Base-by-base conservation (phyloP, 2,113 vertebrate genomes). In the Polypterus bichir region DNA sequence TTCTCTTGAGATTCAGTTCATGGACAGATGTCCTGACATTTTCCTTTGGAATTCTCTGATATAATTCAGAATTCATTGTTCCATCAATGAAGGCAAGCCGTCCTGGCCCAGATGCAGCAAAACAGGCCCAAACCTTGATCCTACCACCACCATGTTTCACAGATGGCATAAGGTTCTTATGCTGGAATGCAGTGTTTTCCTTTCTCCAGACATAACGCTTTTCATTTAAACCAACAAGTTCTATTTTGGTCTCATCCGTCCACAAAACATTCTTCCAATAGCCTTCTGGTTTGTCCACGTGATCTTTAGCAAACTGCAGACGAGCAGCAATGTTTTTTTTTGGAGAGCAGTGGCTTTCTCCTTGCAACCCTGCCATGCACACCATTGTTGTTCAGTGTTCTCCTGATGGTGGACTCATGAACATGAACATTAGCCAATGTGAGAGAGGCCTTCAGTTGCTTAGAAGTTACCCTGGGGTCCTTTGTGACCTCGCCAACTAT, bases 261-360 rank as follows among this genome's bases (percentile, higher is more conserved):
- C 59, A 60, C 59, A 60, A 45, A 60, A 7, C 8, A 60, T 60
- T 60, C 5, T 60, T 5, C 59, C 59, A 60, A 45, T 11, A 60
- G 59, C 10, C 3, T n/a, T 60, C 11, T 60, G 59, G 59, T 44
- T 44, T 45, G 46, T 60, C 27, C 59, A 60, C 3, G 59, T 5
- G 59, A 5, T 60, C 59, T 60, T 60, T 60, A n/a, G 59, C 59
- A 60, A 60, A 60, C 59, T 60, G 11, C 7, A 46, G 47, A 60
- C 59, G 4, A 44, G 59, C 47, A 60, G 4, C 3, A 60, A 4
- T 47, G 59, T 47, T 60, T 60, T 60, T 60, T 60, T 60, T 60
- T 60, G 59, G 59, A 60, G 6, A 60, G 7, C 59, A 60, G 27
- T 27, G 27, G 27, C 27, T 27, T 27, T 27, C 27, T 27, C 27